phyloP scores from a whole-genome alignment of 2,113 vertebrate genomes.

The Anhinga anhinga region DNA sequence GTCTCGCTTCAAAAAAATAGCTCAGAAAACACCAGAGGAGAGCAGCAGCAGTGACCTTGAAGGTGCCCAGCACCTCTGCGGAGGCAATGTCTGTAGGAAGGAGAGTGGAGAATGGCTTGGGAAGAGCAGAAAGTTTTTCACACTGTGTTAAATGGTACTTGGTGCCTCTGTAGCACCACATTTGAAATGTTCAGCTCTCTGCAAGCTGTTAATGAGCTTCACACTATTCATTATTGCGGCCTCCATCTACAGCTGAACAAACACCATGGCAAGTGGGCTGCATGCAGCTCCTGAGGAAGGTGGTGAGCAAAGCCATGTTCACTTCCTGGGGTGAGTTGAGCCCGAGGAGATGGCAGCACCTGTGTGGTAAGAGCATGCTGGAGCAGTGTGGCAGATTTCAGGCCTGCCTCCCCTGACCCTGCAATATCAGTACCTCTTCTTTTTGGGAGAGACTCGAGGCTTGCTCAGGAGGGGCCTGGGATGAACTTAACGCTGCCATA shows the following conservation, averaged over 20 bases:
- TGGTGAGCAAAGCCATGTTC: neutral
- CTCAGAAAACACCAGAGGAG: neutral
- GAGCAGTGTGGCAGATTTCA: neutral
- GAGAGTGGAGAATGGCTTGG: neutral
- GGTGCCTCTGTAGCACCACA: neutral
- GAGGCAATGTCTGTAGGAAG: fast-evolving
- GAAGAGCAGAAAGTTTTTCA: neutral
- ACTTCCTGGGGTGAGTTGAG: neutral
- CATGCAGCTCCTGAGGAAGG: fast-evolving
- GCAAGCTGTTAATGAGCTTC: neutral
- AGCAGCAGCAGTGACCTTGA: neutral
- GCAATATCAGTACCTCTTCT: neutral
- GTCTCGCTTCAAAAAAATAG: neutral
- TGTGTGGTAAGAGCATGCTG: fast-evolving
- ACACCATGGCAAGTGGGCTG: fast-evolving
- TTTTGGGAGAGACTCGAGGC: neutral
- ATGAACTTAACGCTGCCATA: neutral
- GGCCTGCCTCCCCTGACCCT: neutral
- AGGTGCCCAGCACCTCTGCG: neutral
- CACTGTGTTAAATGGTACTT: neutral
- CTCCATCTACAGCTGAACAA: neutral
- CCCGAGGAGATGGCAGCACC: neutral
- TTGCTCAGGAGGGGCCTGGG: neutral
- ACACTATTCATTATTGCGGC: neutral
- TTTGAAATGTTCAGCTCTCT: neutral